A percentile compares a stretch with the other conserved stretches of the same genome.
Conservation (phyloP, 1,140 invertebrate species). For the Leptonema lineaticorne region DNA sequence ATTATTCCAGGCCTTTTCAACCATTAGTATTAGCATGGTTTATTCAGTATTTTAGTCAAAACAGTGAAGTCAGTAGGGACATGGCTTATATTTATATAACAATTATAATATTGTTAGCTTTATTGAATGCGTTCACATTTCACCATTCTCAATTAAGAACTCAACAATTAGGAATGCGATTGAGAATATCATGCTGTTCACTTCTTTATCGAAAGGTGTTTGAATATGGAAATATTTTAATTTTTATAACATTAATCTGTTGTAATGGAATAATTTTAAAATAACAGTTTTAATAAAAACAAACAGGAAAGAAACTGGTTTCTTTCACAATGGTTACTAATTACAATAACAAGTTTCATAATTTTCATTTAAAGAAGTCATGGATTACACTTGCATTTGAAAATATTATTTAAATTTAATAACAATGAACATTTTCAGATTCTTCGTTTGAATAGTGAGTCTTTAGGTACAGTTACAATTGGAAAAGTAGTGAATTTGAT, state of each 20-base stretch:
- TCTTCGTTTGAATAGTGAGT: slow-evolving; percentile 65
- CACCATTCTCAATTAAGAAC: slow-evolving; percentile 49
- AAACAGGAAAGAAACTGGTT: too few relatives aligned
- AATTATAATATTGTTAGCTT: slow-evolving; percentile 43
- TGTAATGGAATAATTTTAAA: too few relatives aligned
- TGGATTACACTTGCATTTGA: too few relatives aligned
- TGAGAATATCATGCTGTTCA: slow-evolving; percentile 52
- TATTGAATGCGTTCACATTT: slow-evolving; percentile 46
- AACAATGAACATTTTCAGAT: slow-evolving; percentile 43
- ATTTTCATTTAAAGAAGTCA: background rate
- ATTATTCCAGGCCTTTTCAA: slow-evolving; percentile 48
- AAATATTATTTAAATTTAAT: background rate
- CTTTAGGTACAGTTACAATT: slow-evolving; percentile 69
- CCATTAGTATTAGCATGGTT: slow-evolving; percentile 53
- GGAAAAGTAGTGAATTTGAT: slow-evolving; percentile 73
- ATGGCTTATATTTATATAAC: slow-evolving; percentile 44
- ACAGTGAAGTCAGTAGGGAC: slow-evolving; percentile 54
- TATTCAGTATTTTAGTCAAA: slow-evolving; percentile 50
- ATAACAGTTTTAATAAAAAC: too few relatives aligned
- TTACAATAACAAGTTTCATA: background rate
- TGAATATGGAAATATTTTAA: background rate
- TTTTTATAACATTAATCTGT: too few relatives aligned
- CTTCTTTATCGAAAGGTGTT: slow-evolving; percentile 50
- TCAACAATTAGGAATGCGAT: slow-evolving; percentile 46
- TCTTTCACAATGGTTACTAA: too few relatives aligned